Conservation (phyloP, 2,888 invertebrate genomes). For the Xanthorhoe designata region DNA sequence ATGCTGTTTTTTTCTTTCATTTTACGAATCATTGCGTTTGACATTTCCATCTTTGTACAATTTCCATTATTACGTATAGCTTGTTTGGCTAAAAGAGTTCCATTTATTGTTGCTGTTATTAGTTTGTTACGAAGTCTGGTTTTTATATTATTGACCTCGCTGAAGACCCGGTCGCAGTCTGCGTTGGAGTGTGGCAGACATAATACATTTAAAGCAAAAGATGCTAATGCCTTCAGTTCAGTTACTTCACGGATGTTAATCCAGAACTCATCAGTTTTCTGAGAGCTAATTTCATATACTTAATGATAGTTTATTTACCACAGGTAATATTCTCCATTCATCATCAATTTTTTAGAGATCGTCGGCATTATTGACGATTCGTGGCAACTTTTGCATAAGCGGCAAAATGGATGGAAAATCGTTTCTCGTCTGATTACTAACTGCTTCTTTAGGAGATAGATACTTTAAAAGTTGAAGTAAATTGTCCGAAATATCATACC, state of each 20-base stretch:
- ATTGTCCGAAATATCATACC: conserved; percentile 31
- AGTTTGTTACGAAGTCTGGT: conserved; percentile 12
- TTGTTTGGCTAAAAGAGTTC: conserved; percentile 21
- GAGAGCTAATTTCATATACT: conserved; percentile 16
- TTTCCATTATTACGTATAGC: neutral
- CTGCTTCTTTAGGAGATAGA: conserved; percentile 27
- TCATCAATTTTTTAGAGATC: conserved; percentile 19
- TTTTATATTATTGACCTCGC: too few species aligned
- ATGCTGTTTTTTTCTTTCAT: too few species aligned
- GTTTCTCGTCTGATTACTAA: conserved; percentile 8
- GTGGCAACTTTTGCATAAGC: conserved; percentile 11
- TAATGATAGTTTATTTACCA: conserved; percentile 24
- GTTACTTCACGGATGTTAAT: conserved; percentile 14
- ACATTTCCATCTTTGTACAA: conserved; percentile 7
- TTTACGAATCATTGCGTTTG: too few species aligned
- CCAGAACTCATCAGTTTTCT: conserved; percentile 32
- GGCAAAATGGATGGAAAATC: conserved; percentile 20
- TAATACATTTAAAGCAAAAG: conserved; percentile 20
- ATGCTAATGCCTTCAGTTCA: conserved; percentile 4
- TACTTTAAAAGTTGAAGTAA: conserved; percentile 31
- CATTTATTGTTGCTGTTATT: conserved; percentile 24
- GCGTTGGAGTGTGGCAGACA: conserved; percentile 25
- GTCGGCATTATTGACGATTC: conserved; percentile 17
- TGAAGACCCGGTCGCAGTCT: conserved; percentile 25
- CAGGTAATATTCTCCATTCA: conserved; percentile 26